Evolutionary conservation across 2,113 vertebrate genomes (phyloP), one percentile per base, ranked within the genome.

Genomic region (Erythrolamprus reginae): DNA sequence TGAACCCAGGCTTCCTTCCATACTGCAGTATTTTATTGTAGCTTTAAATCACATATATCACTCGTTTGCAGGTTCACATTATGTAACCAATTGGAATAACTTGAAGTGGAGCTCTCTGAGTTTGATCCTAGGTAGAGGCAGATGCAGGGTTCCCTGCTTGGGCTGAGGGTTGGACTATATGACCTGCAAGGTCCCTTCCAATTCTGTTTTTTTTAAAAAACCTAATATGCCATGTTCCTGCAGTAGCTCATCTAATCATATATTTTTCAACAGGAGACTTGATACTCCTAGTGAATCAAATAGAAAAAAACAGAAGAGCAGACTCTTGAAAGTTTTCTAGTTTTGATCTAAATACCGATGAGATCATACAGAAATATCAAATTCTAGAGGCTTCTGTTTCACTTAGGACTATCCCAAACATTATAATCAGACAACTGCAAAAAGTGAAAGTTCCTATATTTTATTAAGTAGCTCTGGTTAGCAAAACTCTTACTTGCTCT

Each of bases 401-500:
- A 53, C 42, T 83, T 50, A 3, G 6, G 21, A 28, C 50, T 45
- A n/a, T 50, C 28, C 58, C 19, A 58, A 89, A 84, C 48, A 70
- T 53, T 61, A 9, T 17, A 56, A 55, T 90, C 26, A 86, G 70
- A 19, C 56, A 33, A 42, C 38, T 51, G 12, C 8, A 70, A 90
- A 77, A 77, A 77, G 17, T 38, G 26, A 65, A 61, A 91, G 82
- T 38, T 0, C 38, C 84, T 2, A 8, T 12, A 86, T 53, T 47
- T 84, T 90, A 93, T 93, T 50, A 93, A 87, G 15, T 52, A 91
- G 6, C 15, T 24, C 1, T 91, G 82, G 52, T 83, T 19, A 45
- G 38, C 50, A 65, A 70, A 88, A 47, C 52, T 88, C 98, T 98
- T 99, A 99, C 99, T 99, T 96, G 98, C 97, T 98, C 98, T 98